Percentiles rank a stretch among this genome's conserved stretches.
phyloP scores from a whole-genome alignment of 2,888 invertebrate species.

The Melinopterus prodromus region DNA sequence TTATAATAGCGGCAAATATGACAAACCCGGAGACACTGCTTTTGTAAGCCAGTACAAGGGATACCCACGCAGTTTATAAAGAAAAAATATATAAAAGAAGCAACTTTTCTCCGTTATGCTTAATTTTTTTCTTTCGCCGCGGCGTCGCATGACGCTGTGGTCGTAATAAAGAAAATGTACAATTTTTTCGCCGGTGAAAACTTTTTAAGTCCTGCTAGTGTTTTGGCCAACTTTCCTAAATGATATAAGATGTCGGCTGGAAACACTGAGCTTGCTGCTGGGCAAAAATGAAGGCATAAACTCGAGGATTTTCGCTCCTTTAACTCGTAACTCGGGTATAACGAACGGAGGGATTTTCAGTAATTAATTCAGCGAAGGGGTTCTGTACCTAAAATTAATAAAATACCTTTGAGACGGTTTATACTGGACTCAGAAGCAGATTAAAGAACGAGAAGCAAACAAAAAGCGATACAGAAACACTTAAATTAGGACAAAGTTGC shows the following conservation, averaged over 20 bases:
- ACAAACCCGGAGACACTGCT: neutral
- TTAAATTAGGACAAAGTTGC: neutral
- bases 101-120: neutral
- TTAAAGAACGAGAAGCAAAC: neutral
- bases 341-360: neutral
- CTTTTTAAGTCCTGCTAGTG: neutral
- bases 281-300: neutral
- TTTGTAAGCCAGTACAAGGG: neutral
- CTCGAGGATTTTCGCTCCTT: neutral
- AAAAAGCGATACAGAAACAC: neutral
- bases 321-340: neutral
- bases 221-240: slow-evolving; percentile 4
- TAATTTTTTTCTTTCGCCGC: neutral
- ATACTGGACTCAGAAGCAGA: neutral
- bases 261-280: neutral
- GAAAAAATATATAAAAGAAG: neutral
- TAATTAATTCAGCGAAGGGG: neutral
- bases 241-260: neutral
- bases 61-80: neutral
- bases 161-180: neutral
- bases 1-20: neutral
- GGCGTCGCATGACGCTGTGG: neutral
- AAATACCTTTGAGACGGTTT: neutral
- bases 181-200: neutral
- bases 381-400: neutral